A percentile compares a stretch with the other conserved stretches of the same genome.
phyloP scores from a whole-genome alignment of 1,140 invertebrate species.

The Chelonus insularis region DNA sequence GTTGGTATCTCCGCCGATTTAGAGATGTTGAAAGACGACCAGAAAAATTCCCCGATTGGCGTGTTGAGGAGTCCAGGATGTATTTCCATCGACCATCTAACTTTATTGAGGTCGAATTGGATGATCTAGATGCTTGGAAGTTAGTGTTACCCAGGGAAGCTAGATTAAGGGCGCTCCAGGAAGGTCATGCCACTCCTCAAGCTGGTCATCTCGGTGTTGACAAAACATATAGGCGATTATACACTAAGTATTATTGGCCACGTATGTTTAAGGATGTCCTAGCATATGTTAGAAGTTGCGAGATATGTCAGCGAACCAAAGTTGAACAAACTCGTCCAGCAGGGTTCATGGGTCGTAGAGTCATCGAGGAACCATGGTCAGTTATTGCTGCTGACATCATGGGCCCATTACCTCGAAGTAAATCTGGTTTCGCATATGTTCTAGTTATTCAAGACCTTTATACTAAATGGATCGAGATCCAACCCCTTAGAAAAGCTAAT shows the following conservation, averaged over 20 bases:
- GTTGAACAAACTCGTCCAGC: background rate
- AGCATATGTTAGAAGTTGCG: background rate
- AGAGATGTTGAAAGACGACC: background rate
- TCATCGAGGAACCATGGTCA: conserved; percentile 45
- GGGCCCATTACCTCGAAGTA: conserved; percentile 47
- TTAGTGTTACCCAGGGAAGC: background rate
- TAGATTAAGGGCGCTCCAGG: background rate
- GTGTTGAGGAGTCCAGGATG: background rate
- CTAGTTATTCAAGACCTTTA: conserved; percentile 51
- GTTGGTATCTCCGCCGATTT: background rate
- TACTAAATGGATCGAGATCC: conserved; percentile 41
- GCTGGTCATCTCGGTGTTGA: conserved; percentile 1
- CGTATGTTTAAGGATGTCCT: background rate
- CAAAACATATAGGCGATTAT: background rate
- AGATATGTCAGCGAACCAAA: background rate
- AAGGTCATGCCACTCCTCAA: background rate
- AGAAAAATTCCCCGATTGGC: background rate
- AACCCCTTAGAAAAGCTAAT: conserved; percentile 36
- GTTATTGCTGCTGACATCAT: conserved; percentile 51
- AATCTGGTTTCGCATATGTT: conserved; percentile 44
- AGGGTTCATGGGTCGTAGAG: background rate
- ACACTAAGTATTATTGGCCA: background rate
- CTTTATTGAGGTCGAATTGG: background rate
- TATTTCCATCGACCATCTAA: background rate
- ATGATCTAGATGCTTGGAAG: background rate